Percentiles rank a stretch among this genome's conserved stretches.
Evolutionary conservation across 2,888 invertebrate species (phyloP).

Genomic region (Drosophila niveifrons): DNA sequence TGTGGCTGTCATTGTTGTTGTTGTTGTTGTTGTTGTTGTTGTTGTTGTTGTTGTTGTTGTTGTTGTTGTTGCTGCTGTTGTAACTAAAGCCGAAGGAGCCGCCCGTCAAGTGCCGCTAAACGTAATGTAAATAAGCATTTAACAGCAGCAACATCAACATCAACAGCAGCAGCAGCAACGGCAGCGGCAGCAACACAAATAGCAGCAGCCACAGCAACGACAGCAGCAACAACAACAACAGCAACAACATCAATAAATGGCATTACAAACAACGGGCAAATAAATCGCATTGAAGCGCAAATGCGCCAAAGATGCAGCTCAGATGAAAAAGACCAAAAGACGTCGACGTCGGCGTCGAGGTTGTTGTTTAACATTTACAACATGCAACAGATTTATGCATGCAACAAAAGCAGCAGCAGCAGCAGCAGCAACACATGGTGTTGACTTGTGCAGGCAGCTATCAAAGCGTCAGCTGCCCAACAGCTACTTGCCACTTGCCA

Average conservation of each 20-base stretch:
- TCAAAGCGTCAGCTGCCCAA: slow-evolving; percentile 59
- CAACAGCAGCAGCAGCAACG: slow-evolving; percentile 35
- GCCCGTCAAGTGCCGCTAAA: slow-evolving; percentile 78
- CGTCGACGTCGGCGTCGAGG: slow-evolving; percentile 41
- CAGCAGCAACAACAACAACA: slow-evolving; percentile 42
- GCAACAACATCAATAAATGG: slow-evolving; percentile 72
- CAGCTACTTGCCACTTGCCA: slow-evolving; percentile 32
- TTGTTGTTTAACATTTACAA: slow-evolving; percentile 77
- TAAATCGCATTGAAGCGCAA: slow-evolving; percentile 81
- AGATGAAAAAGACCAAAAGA: slow-evolving; percentile 51
- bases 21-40: slow-evolving; percentile 21
- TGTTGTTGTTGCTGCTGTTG: slow-evolving; percentile 27
- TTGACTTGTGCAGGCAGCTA: slow-evolving; percentile 73
- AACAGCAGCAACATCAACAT: slow-evolving; percentile 66
- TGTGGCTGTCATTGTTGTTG: slow-evolving; percentile 15
- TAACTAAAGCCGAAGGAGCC: slow-evolving; percentile 38
- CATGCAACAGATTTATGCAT: slow-evolving; percentile 82
- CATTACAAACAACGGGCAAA: slow-evolving; percentile 80
- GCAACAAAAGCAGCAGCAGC: slow-evolving; percentile 53
- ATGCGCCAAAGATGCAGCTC: slow-evolving; percentile 71
- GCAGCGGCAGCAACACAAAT: slow-evolving; percentile 33
- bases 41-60: slow-evolving; percentile 16
- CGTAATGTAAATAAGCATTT: slow-evolving; percentile 83
- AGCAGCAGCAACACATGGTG: slow-evolving; percentile 63
- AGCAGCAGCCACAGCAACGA: slow-evolving; percentile 40